A percentile compares a stretch with the other conserved stretches of the same genome.
phyloP scores from a whole-genome alignment of 2,797 vertebrate genomes.

The Pseudochirops corinnae region DNA sequence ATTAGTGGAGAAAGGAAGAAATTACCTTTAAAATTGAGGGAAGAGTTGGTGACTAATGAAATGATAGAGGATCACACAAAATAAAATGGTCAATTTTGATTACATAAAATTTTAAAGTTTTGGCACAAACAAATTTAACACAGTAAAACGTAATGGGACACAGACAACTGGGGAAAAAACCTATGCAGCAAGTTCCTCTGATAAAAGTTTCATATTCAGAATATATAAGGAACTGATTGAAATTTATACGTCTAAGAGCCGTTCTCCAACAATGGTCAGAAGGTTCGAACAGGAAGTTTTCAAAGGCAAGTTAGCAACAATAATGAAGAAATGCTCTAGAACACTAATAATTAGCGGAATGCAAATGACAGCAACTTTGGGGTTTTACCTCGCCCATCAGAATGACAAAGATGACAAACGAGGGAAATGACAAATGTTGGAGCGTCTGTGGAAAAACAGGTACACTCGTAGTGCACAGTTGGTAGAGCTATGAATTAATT shows the following conservation, averaged over 20 bases:
- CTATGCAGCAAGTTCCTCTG: too few relatives aligned
- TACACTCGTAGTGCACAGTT: neutral
- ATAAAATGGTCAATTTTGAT: too few relatives aligned
- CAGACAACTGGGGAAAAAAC: too few relatives aligned
- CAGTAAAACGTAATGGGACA: too few relatives aligned
- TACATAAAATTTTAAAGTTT: too few relatives aligned
- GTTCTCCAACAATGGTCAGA: too few relatives aligned
- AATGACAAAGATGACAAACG: neutral
- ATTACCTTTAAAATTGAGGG: too few relatives aligned
- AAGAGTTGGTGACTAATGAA: too few relatives aligned
- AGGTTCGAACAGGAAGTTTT: neutral
- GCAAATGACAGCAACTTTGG: neutral
- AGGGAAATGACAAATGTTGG: neutral
- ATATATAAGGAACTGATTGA: neutral
- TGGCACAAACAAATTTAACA: too few relatives aligned
- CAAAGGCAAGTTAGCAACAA: neutral
- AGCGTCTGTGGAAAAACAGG: neutral
- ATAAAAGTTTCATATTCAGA: too few relatives aligned
- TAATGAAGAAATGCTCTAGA: neutral
- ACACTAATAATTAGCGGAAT: neutral
- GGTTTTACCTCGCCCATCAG: neutral
- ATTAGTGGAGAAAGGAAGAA: too few relatives aligned
- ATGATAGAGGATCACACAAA: too few relatives aligned
- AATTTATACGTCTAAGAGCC: neutral
- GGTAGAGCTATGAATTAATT: neutral